phyloP scores from a whole-genome alignment of 1,140 invertebrate species.

The Euwallacea fornicatus region DNA sequence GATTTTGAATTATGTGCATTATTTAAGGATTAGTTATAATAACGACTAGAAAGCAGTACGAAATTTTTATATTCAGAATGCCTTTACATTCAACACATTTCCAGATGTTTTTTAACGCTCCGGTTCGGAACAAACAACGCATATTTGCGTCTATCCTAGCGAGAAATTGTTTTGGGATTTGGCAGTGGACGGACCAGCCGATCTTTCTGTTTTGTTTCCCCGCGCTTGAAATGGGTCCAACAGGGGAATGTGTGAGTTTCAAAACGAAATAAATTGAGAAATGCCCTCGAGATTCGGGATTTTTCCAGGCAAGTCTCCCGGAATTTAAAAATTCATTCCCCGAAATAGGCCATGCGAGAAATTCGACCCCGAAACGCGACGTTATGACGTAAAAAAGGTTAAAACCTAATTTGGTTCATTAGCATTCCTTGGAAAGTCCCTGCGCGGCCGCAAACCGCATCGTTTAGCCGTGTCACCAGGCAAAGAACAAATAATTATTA shows the following conservation, averaged over 20 bases:
- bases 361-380: no score
- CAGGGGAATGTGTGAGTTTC: not conserved
- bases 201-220: slow-evolving; percentile 20
- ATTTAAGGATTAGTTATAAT: no score
- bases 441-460: not conserved
- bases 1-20: no score
- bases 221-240: slow-evolving; percentile 8
- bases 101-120: no score
- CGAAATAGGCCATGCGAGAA: no score
- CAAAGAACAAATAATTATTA: slow-evolving; percentile 32
- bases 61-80: not conserved
- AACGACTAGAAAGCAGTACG: no score
- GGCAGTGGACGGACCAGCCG: slow-evolving; percentile 12
- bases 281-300: no score
- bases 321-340: no score
- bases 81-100: not conserved
- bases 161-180: slow-evolving; percentile 31
- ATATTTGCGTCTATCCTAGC: slow-evolving; percentile 24
- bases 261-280: slow-evolving; percentile 16
- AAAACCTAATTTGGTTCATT: slow-evolving; percentile 2
- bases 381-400: not conserved
- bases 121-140: slow-evolving; percentile 14
- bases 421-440: not conserved
- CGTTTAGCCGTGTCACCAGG: slow-evolving; percentile 5
- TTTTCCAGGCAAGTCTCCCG: no score